Base-by-base conservation (phyloP, 2,113 vertebrate species). In the Pterocles gutturalis region DNA sequence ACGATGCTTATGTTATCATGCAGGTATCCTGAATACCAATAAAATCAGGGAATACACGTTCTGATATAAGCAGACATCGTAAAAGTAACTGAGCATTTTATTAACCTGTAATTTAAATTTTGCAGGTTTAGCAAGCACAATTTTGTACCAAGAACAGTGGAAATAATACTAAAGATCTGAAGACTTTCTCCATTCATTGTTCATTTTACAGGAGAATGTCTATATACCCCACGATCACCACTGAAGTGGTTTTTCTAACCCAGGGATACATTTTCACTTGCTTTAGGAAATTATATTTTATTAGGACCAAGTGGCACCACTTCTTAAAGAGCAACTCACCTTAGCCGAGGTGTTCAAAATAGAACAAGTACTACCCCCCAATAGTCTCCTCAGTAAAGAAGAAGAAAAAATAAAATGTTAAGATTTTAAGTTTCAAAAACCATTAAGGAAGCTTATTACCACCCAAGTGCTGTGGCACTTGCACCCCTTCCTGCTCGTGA, bases 11-110 rank as follows among this genome's bases (percentile, higher is more conserved):
- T 2, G 3, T 71, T 54, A 31, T 4, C 28, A 18, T 8, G 5
- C 33, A 24, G 17, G 19, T 8, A 31, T 6, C 29, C 13, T 11
- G 8, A 58, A 51, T 2, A 5, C 6, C 21, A 64, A 18, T 16
- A 8, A 43, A 18, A 34, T 4, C 10, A 48, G 11, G 20, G 26
- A 78, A 33, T 12, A 15, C 26, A 18, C 2, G 2, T 38, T 31
- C 28, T 36, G 60, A n/a, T 19, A 4, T 2, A 41, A 61, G 18
- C 26, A 18, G 4, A 26, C 31, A 9, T 9, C 0, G 0, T 38
- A 33, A 26, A 46, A 26, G 13, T 9, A 57, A 70, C 17, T 2
- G 8, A 36, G 19, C 29, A 31, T 21, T 70, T 80, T 21, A n/a
- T 21, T 29, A 36, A 66, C 17, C 26, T 17, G 10, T 7, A 51